Percentiles rank a stretch among this genome's conserved stretches.
phyloP scores from a whole-genome alignment of 2,113 vertebrate species.

The Paratilapia polleni region DNA sequence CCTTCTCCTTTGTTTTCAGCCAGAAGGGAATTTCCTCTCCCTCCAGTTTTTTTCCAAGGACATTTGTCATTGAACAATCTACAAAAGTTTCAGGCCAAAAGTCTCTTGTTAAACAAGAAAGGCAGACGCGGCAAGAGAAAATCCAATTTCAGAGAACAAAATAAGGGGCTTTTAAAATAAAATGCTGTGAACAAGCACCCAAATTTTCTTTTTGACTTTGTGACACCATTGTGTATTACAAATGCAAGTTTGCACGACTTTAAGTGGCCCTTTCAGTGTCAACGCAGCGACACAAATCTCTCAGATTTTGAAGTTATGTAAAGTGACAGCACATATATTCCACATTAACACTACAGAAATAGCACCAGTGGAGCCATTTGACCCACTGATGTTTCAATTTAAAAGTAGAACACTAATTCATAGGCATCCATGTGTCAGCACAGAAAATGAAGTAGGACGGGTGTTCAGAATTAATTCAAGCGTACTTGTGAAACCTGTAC shows the following conservation, averaged over 20 bases:
- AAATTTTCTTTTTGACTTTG: conserved; percentile 28
- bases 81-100: conserved; percentile 56
- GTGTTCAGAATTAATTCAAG: conserved; percentile 18
- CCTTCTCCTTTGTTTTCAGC: conserved; percentile 53
- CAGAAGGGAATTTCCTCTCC: conserved; percentile 66
- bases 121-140: conserved; percentile 10
- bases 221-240: conserved; percentile 3
- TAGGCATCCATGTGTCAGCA: conserved; percentile 7
- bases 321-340: conserved; percentile 11
- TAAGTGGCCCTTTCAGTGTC: conserved; percentile 17
- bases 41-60: conserved; percentile 67
- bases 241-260: conserved; percentile 5
- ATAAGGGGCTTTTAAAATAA: conserved; percentile 8
- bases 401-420: conserved; percentile 27
- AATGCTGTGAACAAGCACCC: conserved; percentile 7
- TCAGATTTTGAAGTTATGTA: conserved; percentile 15
- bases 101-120: conserved; percentile 51
- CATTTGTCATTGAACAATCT: conserved; percentile 67
- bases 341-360: conserved; percentile 19
- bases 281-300: conserved; percentile 8
- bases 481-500: not conserved
- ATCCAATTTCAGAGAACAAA: conserved; percentile 15
- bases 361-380: not conserved
- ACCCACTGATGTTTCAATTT: conserved; percentile 14
- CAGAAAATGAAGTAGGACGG: conserved; percentile 17